Base-by-base conservation (phyloP, 2,113 vertebrate species). In the Rutilus rutilus region DNA sequence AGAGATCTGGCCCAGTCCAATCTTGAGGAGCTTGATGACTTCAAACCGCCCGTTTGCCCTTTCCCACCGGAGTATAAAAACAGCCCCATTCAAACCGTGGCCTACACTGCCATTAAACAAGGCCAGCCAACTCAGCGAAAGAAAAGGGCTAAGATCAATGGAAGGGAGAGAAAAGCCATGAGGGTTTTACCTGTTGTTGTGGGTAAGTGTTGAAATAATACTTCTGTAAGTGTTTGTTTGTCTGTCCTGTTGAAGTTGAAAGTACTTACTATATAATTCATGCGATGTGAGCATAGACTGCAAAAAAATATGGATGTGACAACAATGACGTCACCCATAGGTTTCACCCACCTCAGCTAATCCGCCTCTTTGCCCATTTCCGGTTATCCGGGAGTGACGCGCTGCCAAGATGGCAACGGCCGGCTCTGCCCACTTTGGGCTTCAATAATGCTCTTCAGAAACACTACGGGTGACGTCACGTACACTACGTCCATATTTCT, bases 81-180 rank as follows among this genome's bases (percentile, higher is more conserved):
- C 89, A 91, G 89, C 80, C 87, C 93, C 0, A 90, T 96, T 54
- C 94, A 94, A 85, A 94, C 93, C 30, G 82, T 97, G 86, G 93
- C 94, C 11, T 92, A 92, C 80, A 89, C 93, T 0, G 92, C 92
- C 39, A 89, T 94, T 85, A 87, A 90, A 64, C 93, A 93, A 85
- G 86, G 82, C 57, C 90, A 90, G 1, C 0, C 85, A 81, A 74
- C 90, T 47, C 19, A 90, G 54, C 1, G 88, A 86, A 95, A 59
- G 90, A 96, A 95, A 78, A 91, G 91, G 1, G 94, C 95, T 79
- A 97, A 97, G 93, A 97, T 98, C 93, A 96, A 97, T 0, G 93
- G 95, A 82, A 90, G 97, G 60, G 97, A 99, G 93, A 95, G 96
- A 90, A 97, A 97, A 83, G 97, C 97, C 11, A 98, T 98, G 97